Evolutionary conservation across 2,113 vertebrate species (phyloP), one percentile per base, ranked within the genome.

Genomic region (Pluvianellus socialis): DNA sequence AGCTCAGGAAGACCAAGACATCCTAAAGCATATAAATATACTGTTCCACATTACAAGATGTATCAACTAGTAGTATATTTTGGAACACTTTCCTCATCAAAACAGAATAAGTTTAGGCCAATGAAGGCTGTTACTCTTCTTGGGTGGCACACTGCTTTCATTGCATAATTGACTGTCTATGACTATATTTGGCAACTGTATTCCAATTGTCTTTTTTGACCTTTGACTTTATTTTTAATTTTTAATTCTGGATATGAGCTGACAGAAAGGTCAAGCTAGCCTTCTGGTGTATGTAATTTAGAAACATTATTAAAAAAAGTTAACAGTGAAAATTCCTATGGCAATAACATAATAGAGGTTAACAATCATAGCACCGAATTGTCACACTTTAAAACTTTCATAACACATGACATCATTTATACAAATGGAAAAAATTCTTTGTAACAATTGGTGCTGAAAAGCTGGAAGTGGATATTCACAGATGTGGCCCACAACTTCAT

Each of bases 371-470:
- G 85, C 63, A 80, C 63, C 63, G 88, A 77, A 94, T 47, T 94
- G 93, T 95, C 92, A 90, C 81, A 92, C 81, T 74, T 75, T 63
- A 97, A 97, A 98, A 97, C 98, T 98, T 97, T 96, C 95, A 94
- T 98, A 98, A 98, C 91, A 90, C 93, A 93, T 94, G 97, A 97
- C 94, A 98, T 97, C 97, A 98, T 96, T 96, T 93, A 90, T 87
- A 91, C 88, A 95, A 92, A 95, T 91, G 84, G 96, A 97, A 98
- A 97, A 98, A 97, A 96, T 94, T 91, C 75, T 85, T 98, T 98
- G 88, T 88, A 98, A 98, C 96, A 97, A 97, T 88, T 98, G 97
- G 96, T 95, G 97, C 91, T 95, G 96, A 97, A 97, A 97, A 98
- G 90, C 90, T 96, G 96, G 97, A 97, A 96, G 96, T 53, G 71